Percentiles rank a stretch among this genome's conserved stretches.
Conservation (phyloP, 1,140 invertebrate genomes). For the Oscheius sp. region DNA sequence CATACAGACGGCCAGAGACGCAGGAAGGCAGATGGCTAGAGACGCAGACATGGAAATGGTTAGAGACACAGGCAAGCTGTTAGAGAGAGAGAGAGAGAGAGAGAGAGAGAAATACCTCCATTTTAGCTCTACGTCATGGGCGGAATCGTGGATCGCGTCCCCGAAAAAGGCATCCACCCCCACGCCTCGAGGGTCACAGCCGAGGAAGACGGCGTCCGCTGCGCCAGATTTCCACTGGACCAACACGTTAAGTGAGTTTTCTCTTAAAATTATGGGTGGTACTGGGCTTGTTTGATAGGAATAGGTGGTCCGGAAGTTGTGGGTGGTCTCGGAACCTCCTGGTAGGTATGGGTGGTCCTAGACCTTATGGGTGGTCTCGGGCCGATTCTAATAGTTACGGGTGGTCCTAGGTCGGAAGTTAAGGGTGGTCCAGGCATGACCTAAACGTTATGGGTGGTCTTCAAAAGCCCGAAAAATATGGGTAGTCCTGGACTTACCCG, state of each 20-base stretch:
- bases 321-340: not conserved
- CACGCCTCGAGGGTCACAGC: slow-evolving; percentile 40
- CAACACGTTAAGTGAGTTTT: slow-evolving; percentile 38
- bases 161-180: slow-evolving; percentile 41
- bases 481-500: too few relatives aligned
- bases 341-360: too few relatives aligned
- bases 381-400: too few relatives aligned
- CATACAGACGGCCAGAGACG: too few relatives aligned
- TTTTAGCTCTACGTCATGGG: slow-evolving; percentile 41
- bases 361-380: too few relatives aligned
- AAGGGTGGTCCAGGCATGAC: not conserved
- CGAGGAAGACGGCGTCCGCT: slow-evolving; percentile 30
- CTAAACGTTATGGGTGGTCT: too few relatives aligned
- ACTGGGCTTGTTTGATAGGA: not conserved
- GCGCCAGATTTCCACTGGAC: slow-evolving; percentile 38
- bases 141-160: slow-evolving; percentile 48
- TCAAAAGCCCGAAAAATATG: too few relatives aligned
- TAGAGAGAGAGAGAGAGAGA: too few relatives aligned
- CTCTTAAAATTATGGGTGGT: not conserved
- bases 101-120: too few relatives aligned
- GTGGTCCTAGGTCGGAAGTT: not conserved
- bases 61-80: too few relatives aligned
- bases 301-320: not conserved
- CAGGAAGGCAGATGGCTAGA: too few relatives aligned
- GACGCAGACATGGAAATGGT: too few relatives aligned